Conservation (phyloP, 2,797 vertebrate species). For the Fistularia commersonii region DNA sequence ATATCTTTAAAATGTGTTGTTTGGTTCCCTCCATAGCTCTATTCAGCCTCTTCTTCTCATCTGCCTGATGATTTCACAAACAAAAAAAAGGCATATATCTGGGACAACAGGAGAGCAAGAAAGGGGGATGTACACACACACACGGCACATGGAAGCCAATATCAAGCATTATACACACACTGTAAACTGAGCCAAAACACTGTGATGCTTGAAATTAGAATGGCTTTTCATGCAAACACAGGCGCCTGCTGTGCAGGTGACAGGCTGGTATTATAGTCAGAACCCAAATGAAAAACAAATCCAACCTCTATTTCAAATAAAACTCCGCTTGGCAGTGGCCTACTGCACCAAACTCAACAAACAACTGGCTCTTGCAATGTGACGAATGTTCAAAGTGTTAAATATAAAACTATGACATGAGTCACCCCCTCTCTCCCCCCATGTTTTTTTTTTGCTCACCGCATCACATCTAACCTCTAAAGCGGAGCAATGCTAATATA, state of each 20-base stretch:
- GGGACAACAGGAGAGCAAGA: slow-evolving; percentile 44
- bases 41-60: slow-evolving; percentile 38
- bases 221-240: slow-evolving; percentile 70
- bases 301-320: slow-evolving; percentile 58
- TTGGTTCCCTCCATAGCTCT: slow-evolving; percentile 40
- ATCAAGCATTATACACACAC: slow-evolving; percentile 56
- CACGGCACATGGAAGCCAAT: slow-evolving; percentile 46
- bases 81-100: slow-evolving; percentile 33
- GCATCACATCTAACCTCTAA: slow-evolving; percentile 46
- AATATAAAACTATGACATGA: slow-evolving; percentile 53
- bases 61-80: slow-evolving; percentile 24
- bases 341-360: slow-evolving; percentile 28
- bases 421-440: slow-evolving; percentile 21
- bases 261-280: slow-evolving; percentile 49
- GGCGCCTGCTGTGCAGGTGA: slow-evolving; percentile 62
- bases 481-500: slow-evolving; percentile 64
- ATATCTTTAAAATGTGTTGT: slow-evolving; percentile 44
- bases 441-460: slow-evolving; percentile 24
- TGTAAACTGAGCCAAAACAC: slow-evolving; percentile 67
- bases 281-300: slow-evolving; percentile 62
- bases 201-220: slow-evolving; percentile 75
- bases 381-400: slow-evolving; percentile 37
- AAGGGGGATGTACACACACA: slow-evolving; percentile 47
- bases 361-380: slow-evolving; percentile 25
- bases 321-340: slow-evolving; percentile 40